These are phyloP conservation scores for Euthynnus affinis DNA, from an alignment of 2,797 vertebrate genomes.

Conservation along the genomic window DNA sequence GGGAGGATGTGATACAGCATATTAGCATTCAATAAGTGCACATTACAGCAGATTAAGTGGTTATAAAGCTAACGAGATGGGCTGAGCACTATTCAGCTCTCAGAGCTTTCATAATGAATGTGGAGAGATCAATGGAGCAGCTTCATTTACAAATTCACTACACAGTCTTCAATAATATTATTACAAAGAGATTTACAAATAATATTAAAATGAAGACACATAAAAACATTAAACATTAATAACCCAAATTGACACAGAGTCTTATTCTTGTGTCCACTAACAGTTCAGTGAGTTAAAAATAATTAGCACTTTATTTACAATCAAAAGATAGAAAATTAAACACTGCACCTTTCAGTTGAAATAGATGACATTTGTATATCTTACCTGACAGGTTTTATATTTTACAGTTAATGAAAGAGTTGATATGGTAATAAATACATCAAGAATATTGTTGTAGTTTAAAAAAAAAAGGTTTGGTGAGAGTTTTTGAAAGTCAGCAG, in stretches of 20 bases:
- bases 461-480: conserved; percentile 13
- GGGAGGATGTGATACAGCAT: neutral
- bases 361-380: conserved; percentile 36
- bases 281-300: neutral
- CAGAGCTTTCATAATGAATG: conserved; percentile 21
- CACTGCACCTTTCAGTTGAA: conserved; percentile 37
- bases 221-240: neutral
- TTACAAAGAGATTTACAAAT: conserved; percentile 4
- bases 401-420: neutral
- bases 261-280: neutral
- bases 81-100: neutral
- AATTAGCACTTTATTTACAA: conserved; percentile 50
- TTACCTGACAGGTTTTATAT: neutral
- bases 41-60: conserved; percentile 28
- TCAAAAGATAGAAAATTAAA: conserved; percentile 14
- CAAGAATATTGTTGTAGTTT: conserved; percentile 7
- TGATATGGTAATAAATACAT: conserved; percentile 57
- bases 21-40: conserved; percentile 15
- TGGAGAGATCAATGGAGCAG: conserved; percentile 6
- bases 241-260: neutral
- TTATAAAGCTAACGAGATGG: conserved; percentile 25
- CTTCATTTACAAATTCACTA: conserved; percentile 61
- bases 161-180: conserved; percentile 39
- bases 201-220: neutral
- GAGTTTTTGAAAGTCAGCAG: conserved; percentile 22